A percentile compares a stretch with the other conserved stretches of the same genome.
Evolutionary conservation across 2,797 vertebrate species (phyloP).

Genomic region (Oryzias dopingdopingensis): DNA sequence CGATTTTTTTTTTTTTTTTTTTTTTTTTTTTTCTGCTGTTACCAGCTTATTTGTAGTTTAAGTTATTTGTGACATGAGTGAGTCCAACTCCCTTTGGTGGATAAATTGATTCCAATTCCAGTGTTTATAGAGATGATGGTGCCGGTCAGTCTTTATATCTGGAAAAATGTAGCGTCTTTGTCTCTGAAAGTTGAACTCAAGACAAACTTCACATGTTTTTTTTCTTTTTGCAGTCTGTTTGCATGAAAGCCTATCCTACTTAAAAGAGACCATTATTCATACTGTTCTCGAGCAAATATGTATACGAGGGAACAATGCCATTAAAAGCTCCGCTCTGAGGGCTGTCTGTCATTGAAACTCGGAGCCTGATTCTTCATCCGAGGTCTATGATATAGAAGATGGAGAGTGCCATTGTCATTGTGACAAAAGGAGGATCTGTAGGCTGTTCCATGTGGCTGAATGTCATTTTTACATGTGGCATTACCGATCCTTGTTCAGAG

Average conservation of each 20-base stretch:
- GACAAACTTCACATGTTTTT: not conserved
- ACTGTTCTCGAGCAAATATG: conserved; percentile 33
- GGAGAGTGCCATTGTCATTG: conserved; percentile 41
- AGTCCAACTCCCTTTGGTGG: too few relatives aligned
- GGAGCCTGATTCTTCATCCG: conserved; percentile 16
- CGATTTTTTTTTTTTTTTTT: too few relatives aligned
- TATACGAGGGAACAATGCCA: conserved; percentile 22
- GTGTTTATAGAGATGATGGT: too few relatives aligned
- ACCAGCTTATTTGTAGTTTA: too few relatives aligned
- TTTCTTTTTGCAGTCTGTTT: conserved; percentile 39
- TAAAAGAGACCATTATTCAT: conserved; percentile 10
- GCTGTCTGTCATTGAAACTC: conserved; percentile 22
- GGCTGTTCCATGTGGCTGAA: conserved; percentile 17
- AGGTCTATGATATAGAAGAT: conserved; percentile 29
- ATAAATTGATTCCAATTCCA: too few relatives aligned
- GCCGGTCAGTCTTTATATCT: too few relatives aligned
- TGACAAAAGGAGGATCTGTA: conserved; percentile 24
- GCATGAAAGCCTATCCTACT: conserved; percentile 3
- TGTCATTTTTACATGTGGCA: conserved; percentile 23
- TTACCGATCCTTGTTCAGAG: not conserved
- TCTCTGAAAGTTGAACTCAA: not conserved
- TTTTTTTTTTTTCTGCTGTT: too few relatives aligned
- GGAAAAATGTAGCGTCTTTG: not conserved
- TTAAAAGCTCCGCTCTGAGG: conserved; percentile 26
- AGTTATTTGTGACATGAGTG: too few relatives aligned